Evolutionary conservation across 2,888 invertebrate species (phyloP).

Genomic region (Rhamnusium bicolor): DNA sequence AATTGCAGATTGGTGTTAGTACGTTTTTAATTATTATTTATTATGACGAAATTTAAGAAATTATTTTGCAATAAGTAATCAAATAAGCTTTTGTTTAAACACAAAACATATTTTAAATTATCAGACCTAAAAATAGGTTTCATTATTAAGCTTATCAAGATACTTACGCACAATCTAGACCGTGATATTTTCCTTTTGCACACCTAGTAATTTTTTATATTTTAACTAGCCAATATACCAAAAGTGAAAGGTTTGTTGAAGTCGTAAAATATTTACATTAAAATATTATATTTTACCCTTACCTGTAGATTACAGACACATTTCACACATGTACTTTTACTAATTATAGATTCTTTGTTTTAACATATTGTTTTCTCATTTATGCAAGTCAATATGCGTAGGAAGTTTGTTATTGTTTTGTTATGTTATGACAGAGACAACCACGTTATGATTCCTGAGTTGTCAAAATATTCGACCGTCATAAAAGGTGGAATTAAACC

Average conservation of each 20-base stretch:
- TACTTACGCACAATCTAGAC: slow-evolving; percentile 1
- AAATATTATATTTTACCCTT: neutral
- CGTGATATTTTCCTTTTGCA: neutral
- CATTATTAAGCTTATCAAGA: neutral
- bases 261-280: neutral
- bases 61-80: neutral
- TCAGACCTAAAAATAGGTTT: too few relatives aligned
- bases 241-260: slow-evolving; percentile 18
- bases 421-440: too few relatives aligned
- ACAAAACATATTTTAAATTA: neutral
- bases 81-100: too few relatives aligned
- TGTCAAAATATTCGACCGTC: too few relatives aligned
- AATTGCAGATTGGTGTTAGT: too few relatives aligned
- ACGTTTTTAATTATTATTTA: neutral
- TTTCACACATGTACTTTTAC: neutral
- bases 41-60: neutral
- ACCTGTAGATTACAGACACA: neutral
- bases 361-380: neutral
- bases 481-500: too few relatives aligned
- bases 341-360: slow-evolving; percentile 18
- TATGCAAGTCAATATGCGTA: slow-evolving; percentile 24
- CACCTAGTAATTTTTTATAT: neutral
- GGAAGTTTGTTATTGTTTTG: slow-evolving; percentile 16
- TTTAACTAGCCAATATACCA: neutral
- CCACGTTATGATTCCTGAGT: neutral